phyloP scores from a whole-genome alignment of 2,888 invertebrate species.

The Balanococcus diminutus region DNA sequence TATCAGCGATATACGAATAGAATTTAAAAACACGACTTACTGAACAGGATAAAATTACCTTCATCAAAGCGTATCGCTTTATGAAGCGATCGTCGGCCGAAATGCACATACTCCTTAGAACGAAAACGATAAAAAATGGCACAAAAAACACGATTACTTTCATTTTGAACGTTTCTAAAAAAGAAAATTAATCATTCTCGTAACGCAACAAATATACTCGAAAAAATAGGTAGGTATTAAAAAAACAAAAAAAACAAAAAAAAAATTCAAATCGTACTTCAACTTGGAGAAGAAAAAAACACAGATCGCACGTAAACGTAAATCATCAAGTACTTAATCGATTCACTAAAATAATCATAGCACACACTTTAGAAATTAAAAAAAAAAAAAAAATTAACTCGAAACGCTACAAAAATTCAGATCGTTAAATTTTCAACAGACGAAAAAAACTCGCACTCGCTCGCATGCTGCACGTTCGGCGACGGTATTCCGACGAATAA shows the following conservation, averaged over 20 bases:
- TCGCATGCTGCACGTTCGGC: not conserved
- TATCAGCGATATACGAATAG: not conserved
- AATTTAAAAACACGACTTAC: not conserved
- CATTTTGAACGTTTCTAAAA: slow-evolving; percentile 4
- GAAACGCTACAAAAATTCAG: not conserved
- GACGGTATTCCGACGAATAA: not conserved
- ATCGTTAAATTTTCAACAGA: not conserved
- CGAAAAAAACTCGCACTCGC: not conserved
- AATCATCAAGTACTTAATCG: no score
- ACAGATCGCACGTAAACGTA: not conserved
- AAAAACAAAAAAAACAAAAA: not conserved
- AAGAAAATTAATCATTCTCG: no score
- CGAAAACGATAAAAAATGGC: slow-evolving; percentile 61
- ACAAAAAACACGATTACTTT: not conserved
- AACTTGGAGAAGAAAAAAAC: not conserved
- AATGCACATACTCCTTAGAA: slow-evolving; percentile 58
- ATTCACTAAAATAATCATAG: no score
- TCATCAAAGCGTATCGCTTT: slow-evolving; percentile 76
- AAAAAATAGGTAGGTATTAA: not conserved
- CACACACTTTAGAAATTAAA: not conserved
- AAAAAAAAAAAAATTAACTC: not conserved
- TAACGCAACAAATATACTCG: no score
- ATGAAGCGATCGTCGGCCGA: slow-evolving; percentile 72
- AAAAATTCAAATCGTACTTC: no score
- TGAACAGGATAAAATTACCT: slow-evolving; percentile 63